Base-by-base conservation (phyloP, 2,888 invertebrate genomes). In the Sussaba pulchella region DNA sequence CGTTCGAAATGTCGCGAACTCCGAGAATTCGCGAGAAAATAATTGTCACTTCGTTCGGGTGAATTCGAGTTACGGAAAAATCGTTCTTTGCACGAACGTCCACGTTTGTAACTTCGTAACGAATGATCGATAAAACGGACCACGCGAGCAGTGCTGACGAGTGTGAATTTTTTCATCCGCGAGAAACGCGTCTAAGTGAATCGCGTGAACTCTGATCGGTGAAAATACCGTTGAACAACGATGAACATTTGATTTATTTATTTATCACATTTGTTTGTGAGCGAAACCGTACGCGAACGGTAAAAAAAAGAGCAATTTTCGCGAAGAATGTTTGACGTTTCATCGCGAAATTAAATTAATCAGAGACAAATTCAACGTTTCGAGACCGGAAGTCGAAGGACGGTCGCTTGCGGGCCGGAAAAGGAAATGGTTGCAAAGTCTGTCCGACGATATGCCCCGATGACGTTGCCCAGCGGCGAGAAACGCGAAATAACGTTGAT, bases 341-440 rank as follows among this genome's bases (percentile, higher is more conserved):
- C n/a, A n/a, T n/a, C n/a, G n/a, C n/a, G n/a, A n/a, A n/a, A n/a
- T n/a, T n/a, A n/a, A n/a, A n/a, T n/a, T n/a, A n/a, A n/a, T n/a
- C n/a, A n/a, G n/a, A n/a, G n/a, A n/a, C n/a, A n/a, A n/a, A n/a
- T n/a, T 24, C 36, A 14, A 45, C n/a, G 9, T n/a, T n/a, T n/a
- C n/a, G n/a, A n/a, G 31, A 64, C 52, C 70, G 75, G 75, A 80
- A 76, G 71, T 47, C 72, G 73, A 81, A 81, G 73, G 81, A 64
- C 81, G 77, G 69, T 45, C n/a, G n/a, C n/a, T n/a, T n/a, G n/a
- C n/a, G 41, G 26, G 21, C 59, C 67, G 72, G 67, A 66, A 69
- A 47, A 47, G 54, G 63, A 71, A 43, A 50, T 66, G 67, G 14
- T 21, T 14, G 19, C 50, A 8, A 26, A 26, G 41, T 17, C 24